Percentiles rank a stretch among this genome's conserved stretches.
phyloP scores from a whole-genome alignment of 2,888 invertebrate species.

The Drosophila melanocephala region DNA sequence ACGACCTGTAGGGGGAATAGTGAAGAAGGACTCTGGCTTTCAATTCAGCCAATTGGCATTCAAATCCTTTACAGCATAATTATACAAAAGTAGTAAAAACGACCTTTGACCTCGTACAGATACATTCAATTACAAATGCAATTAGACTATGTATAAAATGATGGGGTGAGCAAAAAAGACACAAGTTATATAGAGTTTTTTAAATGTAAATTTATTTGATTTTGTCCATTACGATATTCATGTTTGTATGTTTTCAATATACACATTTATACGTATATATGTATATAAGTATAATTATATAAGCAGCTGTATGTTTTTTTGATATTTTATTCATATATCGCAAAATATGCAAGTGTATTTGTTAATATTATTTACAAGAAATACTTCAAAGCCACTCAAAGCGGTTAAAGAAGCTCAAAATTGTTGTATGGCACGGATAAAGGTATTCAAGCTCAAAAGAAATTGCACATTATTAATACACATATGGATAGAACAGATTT shows the following conservation, averaged over 20 bases:
- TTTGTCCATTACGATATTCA: slow-evolving; percentile 62
- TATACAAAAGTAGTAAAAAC: background rate
- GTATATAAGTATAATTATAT: slow-evolving; percentile 24
- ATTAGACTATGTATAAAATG: background rate
- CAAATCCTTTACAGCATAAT: background rate
- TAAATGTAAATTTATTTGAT: slow-evolving; percentile 76
- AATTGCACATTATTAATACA: slow-evolving; percentile 4
- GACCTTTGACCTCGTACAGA: no score
- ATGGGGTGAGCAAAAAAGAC: background rate
- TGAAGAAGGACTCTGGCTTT: background rate
- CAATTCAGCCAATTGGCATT: background rate
- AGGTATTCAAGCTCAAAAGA: slow-evolving; percentile 14
- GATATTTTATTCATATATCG: slow-evolving; percentile 51
- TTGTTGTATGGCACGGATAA: slow-evolving; percentile 22
- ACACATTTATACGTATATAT: slow-evolving; percentile 39
- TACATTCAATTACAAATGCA: background rate
- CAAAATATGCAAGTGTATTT: slow-evolving; percentile 39
- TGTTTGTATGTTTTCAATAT: slow-evolving; percentile 44
- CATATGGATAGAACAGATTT: background rate
- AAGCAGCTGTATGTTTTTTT: slow-evolving; percentile 36
- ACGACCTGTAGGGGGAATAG: background rate
- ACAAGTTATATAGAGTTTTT: slow-evolving; percentile 56
- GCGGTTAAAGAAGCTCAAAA: slow-evolving; percentile 30
- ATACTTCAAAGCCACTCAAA: slow-evolving; percentile 40
- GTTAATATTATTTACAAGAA: slow-evolving; percentile 60